These are phyloP conservation scores for Anguilla megastoma DNA, from an alignment of 2,797 vertebrate species.

Conservation along the genomic window DNA sequence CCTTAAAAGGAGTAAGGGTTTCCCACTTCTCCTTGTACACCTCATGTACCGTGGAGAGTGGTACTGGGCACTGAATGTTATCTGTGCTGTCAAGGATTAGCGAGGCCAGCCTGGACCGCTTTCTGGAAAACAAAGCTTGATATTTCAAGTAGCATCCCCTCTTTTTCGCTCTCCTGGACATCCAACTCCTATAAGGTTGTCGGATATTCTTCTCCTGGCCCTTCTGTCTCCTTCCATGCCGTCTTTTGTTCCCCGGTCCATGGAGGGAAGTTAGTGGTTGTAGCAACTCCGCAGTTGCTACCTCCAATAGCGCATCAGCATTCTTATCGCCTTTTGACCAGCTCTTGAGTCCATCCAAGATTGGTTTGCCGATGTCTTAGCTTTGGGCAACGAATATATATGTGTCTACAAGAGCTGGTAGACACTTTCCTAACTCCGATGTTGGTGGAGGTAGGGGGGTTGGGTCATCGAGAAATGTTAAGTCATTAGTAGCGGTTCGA, in stretches of 20 bases:
- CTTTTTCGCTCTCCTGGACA: background rate
- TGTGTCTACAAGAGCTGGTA: background rate
- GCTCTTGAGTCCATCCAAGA: no score
- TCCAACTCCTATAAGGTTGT: background rate
- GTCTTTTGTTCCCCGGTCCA: background rate
- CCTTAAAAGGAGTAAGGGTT: background rate
- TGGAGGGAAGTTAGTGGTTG: background rate
- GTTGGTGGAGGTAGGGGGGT: background rate
- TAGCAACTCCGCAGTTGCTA: background rate
- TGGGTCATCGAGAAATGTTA: background rate
- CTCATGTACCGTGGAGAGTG: background rate
- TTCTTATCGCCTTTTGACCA: background rate
- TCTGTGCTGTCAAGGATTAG: background rate
- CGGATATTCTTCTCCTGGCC: background rate
- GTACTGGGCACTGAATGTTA: background rate
- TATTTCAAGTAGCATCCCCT: background rate
- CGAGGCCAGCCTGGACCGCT: background rate
- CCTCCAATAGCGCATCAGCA: background rate
- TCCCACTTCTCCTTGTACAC: constrained; percentile 5
- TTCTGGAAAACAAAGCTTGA: background rate
- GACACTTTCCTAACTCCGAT: background rate
- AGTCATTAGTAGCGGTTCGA: background rate
- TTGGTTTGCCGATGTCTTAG: background rate
- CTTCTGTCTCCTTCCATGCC: background rate
- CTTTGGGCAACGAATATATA: background rate